These are phyloP conservation scores for Heliconius aoede DNA, from an alignment of 2,888 invertebrate species.

Conservation along the genomic window DNA sequence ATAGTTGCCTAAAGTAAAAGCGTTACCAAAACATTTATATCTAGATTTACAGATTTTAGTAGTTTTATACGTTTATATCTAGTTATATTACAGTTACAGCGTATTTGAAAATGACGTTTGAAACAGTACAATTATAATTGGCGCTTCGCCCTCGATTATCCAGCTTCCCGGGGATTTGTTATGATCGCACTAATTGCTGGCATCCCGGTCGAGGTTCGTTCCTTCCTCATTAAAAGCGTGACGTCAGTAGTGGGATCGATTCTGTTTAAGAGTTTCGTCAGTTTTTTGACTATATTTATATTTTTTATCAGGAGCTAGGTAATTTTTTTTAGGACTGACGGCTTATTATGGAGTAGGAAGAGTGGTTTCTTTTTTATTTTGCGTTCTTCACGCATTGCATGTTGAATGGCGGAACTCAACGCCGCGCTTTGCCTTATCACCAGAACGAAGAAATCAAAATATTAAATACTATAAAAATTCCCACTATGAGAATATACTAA, in stretches of 20 bases:
- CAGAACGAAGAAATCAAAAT: too few relatives aligned
- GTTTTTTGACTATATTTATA: slow-evolving; percentile 4
- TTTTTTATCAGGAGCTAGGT: neutral
- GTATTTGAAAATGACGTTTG: slow-evolving; percentile 9
- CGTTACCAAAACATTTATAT: too few relatives aligned
- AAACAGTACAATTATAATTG: slow-evolving; percentile 42
- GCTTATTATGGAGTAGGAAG: too few relatives aligned
- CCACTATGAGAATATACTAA: too few relatives aligned
- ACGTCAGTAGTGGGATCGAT: slow-evolving; percentile 52
- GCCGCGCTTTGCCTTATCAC: too few relatives aligned
- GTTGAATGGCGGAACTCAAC: too few relatives aligned
- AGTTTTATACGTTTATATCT: neutral
- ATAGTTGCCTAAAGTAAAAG: neutral
- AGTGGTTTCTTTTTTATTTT: too few relatives aligned
- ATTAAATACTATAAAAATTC: too few relatives aligned
- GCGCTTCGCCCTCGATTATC: slow-evolving; percentile 65
- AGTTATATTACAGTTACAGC: neutral
- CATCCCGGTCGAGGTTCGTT: slow-evolving; percentile 80
- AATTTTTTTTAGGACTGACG: neutral
- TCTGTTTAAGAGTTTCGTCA: slow-evolving; percentile 8
- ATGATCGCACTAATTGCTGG: slow-evolving; percentile 79
- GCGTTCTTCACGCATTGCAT: too few relatives aligned
- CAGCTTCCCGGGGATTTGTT: slow-evolving; percentile 70
- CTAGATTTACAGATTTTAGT: neutral
- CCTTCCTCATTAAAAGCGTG: slow-evolving; percentile 77